Conservation (phyloP, 2,113 vertebrate species). For the Menidia beryllina region DNA sequence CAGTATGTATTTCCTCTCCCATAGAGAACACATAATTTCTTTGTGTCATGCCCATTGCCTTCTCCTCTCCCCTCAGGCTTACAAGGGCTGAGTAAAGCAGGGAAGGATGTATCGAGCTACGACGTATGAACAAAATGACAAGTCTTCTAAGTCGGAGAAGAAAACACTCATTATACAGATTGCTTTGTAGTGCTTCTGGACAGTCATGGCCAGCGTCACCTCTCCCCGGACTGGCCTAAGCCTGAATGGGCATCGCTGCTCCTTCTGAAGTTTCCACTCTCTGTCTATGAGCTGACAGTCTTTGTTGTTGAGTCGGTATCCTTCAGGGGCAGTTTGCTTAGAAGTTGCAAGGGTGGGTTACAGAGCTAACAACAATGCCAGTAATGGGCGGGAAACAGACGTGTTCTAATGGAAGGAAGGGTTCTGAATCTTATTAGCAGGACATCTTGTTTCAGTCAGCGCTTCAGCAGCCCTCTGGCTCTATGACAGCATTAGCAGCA, state of each 20-base stretch:
- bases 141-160: slow-evolving; percentile 58
- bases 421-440: slow-evolving; percentile 68
- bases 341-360: slow-evolving; percentile 47
- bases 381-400: slow-evolving; percentile 55
- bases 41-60: slow-evolving; percentile 53
- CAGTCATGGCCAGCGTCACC: slow-evolving; percentile 71
- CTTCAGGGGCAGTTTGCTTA: slow-evolving; percentile 41
- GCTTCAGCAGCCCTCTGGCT: slow-evolving; percentile 50
- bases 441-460: slow-evolving; percentile 71
- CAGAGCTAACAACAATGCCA: slow-evolving; percentile 50
- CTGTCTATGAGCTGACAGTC: slow-evolving; percentile 27
- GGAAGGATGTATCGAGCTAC: slow-evolving; percentile 53
- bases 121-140: slow-evolving; percentile 68
- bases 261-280: slow-evolving; percentile 1
- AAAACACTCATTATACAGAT: slow-evolving; percentile 79
- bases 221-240: slow-evolving; percentile 47
- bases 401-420: slow-evolving; percentile 62
- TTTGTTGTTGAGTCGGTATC: slow-evolving; percentile 39
- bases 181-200: slow-evolving; percentile 67
- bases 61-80: slow-evolving; percentile 52
- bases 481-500: slow-evolving; percentile 61
- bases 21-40: slow-evolving; percentile 43
- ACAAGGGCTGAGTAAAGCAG: slow-evolving; percentile 42
- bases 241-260: slow-evolving; percentile 24
- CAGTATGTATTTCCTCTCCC: slow-evolving; percentile 15